A percentile compares a stretch with the other conserved stretches of the same genome.
phyloP scores from a whole-genome alignment of 2,113 vertebrate species.

The Casuarius casuarius region DNA sequence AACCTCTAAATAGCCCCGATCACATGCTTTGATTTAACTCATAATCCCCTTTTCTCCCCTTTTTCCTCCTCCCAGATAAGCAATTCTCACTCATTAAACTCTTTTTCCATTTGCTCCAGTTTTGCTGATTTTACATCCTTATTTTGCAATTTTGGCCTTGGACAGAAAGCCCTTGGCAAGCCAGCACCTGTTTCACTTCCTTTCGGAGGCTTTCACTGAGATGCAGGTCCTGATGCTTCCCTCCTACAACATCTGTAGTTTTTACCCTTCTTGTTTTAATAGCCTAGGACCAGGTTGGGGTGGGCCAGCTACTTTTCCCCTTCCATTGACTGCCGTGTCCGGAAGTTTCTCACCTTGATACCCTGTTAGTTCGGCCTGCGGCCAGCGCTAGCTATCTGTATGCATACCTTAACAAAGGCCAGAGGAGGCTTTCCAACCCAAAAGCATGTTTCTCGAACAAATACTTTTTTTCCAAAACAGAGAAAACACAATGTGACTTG shows the following conservation, averaged over 20 bases:
- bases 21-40: neutral
- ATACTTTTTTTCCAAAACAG: neutral
- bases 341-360: neutral
- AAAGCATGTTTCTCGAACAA: neutral
- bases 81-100: neutral
- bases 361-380: neutral
- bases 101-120: neutral
- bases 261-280: neutral
- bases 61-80: neutral
- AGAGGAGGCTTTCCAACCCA: neutral
- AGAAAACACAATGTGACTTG: neutral
- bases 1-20: neutral
- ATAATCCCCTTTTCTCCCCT: fast-evolving
- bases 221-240: neutral
- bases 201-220: neutral
- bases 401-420: neutral
- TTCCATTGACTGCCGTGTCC: neutral
- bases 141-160: neutral
- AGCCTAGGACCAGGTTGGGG: neutral
- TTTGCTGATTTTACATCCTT: neutral
- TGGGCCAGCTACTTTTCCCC: neutral
- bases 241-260: neutral
- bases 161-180: neutral
- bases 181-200: neutral
- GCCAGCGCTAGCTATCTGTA: neutral